These are phyloP conservation scores for Anisognathus igniventris DNA, from an alignment of 2,797 vertebrate genomes.

Conservation along the genomic window DNA sequence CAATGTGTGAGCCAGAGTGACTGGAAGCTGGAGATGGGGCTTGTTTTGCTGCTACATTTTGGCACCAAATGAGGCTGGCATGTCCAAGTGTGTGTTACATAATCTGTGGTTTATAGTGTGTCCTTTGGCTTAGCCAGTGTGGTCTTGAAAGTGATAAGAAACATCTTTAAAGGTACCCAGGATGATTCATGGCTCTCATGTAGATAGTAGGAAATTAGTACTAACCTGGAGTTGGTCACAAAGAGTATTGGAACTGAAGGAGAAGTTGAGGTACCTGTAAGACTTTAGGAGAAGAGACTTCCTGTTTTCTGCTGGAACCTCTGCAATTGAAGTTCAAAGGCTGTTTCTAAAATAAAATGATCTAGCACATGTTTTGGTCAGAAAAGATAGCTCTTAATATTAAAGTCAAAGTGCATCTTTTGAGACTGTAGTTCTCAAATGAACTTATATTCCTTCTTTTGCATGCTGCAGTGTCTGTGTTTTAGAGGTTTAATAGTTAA, in stretches of 20 bases:
- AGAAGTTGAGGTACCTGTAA: background rate
- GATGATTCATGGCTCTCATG: background rate
- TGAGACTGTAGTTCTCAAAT: background rate
- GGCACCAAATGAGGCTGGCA: background rate
- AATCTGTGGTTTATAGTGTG: background rate
- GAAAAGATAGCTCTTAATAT: background rate
- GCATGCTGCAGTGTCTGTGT: background rate
- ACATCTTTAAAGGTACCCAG: background rate
- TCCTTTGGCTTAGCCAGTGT: background rate
- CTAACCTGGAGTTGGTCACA: fast-evolving
- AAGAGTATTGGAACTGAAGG: background rate
- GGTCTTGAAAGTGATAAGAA: background rate
- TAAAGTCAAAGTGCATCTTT: background rate
- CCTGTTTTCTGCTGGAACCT: background rate
- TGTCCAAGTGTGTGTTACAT: background rate
- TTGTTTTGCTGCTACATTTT: background rate
- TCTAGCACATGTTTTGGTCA: background rate
- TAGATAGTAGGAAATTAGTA: background rate
- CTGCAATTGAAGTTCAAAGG: background rate
- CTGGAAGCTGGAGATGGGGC: background rate
- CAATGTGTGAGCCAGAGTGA: fast-evolving
- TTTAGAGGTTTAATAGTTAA: background rate
- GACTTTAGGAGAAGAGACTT: background rate
- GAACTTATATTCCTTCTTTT: background rate
- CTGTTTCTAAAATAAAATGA: background rate